Evolutionary conservation across 1,140 invertebrate genomes (phyloP).

Genomic region (Drosophila albomicans): DNA sequence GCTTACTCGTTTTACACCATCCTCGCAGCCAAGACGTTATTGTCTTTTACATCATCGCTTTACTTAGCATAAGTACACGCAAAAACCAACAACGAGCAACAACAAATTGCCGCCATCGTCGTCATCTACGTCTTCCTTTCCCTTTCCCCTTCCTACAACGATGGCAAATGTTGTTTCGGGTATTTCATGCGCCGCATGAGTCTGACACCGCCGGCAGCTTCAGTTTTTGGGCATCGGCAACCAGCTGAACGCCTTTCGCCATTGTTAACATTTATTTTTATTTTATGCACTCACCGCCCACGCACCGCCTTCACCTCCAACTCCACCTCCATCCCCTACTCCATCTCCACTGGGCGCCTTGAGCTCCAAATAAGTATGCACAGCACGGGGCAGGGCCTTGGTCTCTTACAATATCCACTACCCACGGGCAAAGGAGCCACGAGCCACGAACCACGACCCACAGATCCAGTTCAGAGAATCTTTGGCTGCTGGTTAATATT

Average conservation of each 20-base stretch:
- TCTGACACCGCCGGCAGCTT: slow-evolving; percentile 60
- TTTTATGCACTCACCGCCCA: slow-evolving; percentile 76
- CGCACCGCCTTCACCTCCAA: not conserved
- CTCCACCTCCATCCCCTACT: not conserved
- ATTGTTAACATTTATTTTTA: slow-evolving; percentile 83
- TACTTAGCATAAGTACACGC: slow-evolving; percentile 81
- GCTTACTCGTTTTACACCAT: slow-evolving; percentile 38
- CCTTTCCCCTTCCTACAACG: not conserved
- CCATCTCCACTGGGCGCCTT: slow-evolving; percentile 45
- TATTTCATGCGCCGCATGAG: slow-evolving; percentile 71
- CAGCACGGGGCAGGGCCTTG: slow-evolving; percentile 70
- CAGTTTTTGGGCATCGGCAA: slow-evolving; percentile 20
- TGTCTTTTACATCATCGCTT: slow-evolving; percentile 83
- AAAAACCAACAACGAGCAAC: slow-evolving; percentile 55
- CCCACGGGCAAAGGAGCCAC: not conserved
- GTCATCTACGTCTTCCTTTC: slow-evolving; percentile 8
- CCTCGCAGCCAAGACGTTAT: slow-evolving; percentile 46
- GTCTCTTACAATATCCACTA: slow-evolving; percentile 23
- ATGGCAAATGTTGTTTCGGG: slow-evolving; percentile 45
- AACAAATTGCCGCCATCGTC: slow-evolving; percentile 66
- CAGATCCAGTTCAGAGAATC: slow-evolving; percentile 30
- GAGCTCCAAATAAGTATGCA: slow-evolving; percentile 82
- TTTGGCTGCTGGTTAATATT: slow-evolving; percentile 72
- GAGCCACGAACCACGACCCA: not conserved
- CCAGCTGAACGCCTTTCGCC: slow-evolving; percentile 73